Evolutionary conservation across 1,140 invertebrate species (phyloP), one percentile per base, ranked within the genome.

Genomic region (Eumeta japonica): DNA sequence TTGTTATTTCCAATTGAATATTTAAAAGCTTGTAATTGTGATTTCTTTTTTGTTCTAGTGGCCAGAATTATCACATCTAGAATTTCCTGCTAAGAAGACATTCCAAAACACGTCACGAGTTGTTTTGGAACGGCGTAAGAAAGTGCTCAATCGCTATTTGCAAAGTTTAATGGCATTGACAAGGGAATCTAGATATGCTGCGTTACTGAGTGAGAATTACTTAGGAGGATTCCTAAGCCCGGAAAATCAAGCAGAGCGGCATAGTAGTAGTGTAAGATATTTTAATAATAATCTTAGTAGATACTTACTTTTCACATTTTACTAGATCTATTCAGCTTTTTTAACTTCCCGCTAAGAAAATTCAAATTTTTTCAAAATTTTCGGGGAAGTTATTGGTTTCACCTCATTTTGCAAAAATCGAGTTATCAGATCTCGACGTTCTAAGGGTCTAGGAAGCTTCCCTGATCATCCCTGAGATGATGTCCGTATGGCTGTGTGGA

Each of bases 31-130:
- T n/a, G n/a, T n/a, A n/a, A n/a, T n/a, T n/a, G n/a, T n/a, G n/a
- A n/a, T 18, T 60, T 50, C 12, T 28, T 37, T 53, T 42, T 52
- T 40, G 17, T 77, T 78, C 38, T 62, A 90, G 83, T 95, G 85
- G 80, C 84, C 86, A 33, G 85, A 89, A 62, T 61, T 96, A 2
- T 79, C 81, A 3, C 87, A 85, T 50, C 70, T 96, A 14, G 79
- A 83, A 14, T 94, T 97, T 58, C 94, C 94, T 10, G 89, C 87
- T 0, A 97, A 97, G 67, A 94, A 94, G 56, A 87, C 93, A 11
- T 92, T 97, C 57, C 92, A 95, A 49, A 97, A 96, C 62, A 90
- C 92, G 62, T 92, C 92, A 37, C 75, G 90, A 30, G 77, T 84
- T 4, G 92, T 97, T 28, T 62, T 97, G 28, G 92, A 97, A 61